Evolutionary conservation across 2,888 invertebrate genomes (phyloP).

Genomic region (Acanthosepion esculentum): DNA sequence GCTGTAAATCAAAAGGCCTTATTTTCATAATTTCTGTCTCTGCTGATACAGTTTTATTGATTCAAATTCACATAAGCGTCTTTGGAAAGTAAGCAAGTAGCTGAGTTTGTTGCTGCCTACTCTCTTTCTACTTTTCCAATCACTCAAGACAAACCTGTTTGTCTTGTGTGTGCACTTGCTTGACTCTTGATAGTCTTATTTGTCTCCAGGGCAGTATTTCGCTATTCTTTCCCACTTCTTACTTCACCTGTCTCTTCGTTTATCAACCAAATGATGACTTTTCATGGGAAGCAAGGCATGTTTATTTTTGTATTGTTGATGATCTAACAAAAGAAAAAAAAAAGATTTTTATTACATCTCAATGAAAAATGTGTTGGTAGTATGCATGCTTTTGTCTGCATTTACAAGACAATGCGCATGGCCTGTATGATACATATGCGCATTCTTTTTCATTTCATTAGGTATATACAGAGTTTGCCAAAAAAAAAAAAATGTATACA

Average conservation of each 20-base stretch:
- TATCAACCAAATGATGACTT: background rate
- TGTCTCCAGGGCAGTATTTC: background rate
- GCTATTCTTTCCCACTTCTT: background rate
- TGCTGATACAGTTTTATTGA: background rate
- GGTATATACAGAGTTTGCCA: too few relatives aligned
- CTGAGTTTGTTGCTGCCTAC: background rate
- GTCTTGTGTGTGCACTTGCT: background rate
- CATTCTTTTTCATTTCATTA: too few relatives aligned
- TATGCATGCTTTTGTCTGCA: too few relatives aligned
- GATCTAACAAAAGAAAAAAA: background rate
- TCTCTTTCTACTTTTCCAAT: background rate
- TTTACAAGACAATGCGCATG: too few relatives aligned
- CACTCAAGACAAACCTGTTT: background rate
- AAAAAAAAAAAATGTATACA: too few relatives aligned
- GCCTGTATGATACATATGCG: too few relatives aligned
- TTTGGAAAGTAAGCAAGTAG: background rate
- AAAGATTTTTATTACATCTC: too few relatives aligned
- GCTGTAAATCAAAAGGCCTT: background rate
- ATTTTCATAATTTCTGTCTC: background rate
- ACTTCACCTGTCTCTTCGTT: background rate
- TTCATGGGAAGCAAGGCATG: background rate
- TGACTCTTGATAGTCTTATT: background rate
- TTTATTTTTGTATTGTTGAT: background rate
- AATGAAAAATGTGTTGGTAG: too few relatives aligned
- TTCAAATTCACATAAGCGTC: background rate